phyloP scores from a whole-genome alignment of 1,140 invertebrate species.

The Uloborus diversus region DNA sequence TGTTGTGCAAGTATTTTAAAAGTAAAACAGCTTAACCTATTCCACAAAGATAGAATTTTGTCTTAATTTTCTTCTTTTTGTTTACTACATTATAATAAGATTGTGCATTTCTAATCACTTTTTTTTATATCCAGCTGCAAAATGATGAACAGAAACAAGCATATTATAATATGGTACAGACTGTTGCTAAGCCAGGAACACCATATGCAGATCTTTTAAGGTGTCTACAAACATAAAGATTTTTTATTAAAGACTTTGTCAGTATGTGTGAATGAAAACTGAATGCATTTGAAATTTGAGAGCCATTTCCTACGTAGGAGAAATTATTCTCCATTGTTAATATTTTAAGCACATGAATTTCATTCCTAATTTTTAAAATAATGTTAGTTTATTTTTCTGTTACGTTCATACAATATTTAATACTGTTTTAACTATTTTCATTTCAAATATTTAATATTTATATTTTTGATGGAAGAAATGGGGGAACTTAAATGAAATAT shows the following conservation, averaged over 20 bases:
- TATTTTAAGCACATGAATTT: neutral
- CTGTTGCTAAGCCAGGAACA: conserved; percentile 53
- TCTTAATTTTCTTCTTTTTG: too few relatives aligned
- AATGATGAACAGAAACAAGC: conserved; percentile 54
- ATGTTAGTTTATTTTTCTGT: neutral
- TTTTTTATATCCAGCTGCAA: conserved; percentile 58
- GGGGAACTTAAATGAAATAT: too few relatives aligned
- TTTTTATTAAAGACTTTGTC: too few relatives aligned
- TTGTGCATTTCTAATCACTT: too few relatives aligned
- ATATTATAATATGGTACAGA: conserved; percentile 55
- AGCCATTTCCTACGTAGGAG: neutral
- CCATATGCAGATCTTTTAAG: conserved; percentile 57
- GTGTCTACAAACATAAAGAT: conserved; percentile 25
- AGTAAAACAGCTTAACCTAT: too few relatives aligned
- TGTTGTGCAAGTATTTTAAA: too few relatives aligned
- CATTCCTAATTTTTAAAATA: neutral
- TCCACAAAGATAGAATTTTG: too few relatives aligned
- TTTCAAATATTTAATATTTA: too few relatives aligned
- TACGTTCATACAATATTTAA: neutral
- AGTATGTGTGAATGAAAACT: neutral
- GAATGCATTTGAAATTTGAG: neutral
- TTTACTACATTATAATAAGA: too few relatives aligned
- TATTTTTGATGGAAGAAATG: too few relatives aligned
- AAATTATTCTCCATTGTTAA: neutral
- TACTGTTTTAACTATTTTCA: too few relatives aligned